Percentiles rank a stretch among this genome's conserved stretches.
Evolutionary conservation across 2,888 invertebrate genomes (phyloP).

Genomic region (Lepidocyrtinus sp.): DNA sequence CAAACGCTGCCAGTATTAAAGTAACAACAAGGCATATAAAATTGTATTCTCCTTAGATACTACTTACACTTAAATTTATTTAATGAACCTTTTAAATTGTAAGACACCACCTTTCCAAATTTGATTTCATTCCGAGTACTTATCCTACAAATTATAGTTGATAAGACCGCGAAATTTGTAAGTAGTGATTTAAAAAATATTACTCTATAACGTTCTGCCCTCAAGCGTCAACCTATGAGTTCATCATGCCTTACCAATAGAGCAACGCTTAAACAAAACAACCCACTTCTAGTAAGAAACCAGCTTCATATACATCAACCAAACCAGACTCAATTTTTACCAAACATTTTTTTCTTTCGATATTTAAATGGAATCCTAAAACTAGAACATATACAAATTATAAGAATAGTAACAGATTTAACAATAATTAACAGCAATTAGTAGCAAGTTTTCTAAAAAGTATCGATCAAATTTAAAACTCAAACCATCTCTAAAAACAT

Average conservation of each 20-base stretch:
- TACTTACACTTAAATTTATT: background rate
- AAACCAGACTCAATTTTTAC: no score
- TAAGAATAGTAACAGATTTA: no score
- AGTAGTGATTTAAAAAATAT: conserved; percentile 38
- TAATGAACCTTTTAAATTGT: conserved; percentile 51
- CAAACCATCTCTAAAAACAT: no score
- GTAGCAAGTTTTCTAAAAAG: no score
- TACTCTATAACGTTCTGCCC: background rate
- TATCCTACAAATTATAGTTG: background rate
- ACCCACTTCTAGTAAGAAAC: no score
- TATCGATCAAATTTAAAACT: no score
- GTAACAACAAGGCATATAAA: conserved; percentile 60
- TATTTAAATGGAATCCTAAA: no score
- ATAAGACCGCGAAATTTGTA: no score
- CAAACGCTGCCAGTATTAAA: conserved; percentile 52
- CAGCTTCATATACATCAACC: no score
- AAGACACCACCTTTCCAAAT: conserved; percentile 48
- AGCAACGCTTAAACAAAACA: background rate
- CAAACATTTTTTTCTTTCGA: no score
- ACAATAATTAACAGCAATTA: no score
- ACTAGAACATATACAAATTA: no score
- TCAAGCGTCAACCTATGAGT: background rate
- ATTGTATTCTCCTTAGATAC: conserved; percentile 45
- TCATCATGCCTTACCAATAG: background rate
- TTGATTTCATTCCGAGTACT: conserved; percentile 11